Evolutionary conservation across 2,113 vertebrate species (phyloP).

Genomic region (Mesitornis unicolor): DNA sequence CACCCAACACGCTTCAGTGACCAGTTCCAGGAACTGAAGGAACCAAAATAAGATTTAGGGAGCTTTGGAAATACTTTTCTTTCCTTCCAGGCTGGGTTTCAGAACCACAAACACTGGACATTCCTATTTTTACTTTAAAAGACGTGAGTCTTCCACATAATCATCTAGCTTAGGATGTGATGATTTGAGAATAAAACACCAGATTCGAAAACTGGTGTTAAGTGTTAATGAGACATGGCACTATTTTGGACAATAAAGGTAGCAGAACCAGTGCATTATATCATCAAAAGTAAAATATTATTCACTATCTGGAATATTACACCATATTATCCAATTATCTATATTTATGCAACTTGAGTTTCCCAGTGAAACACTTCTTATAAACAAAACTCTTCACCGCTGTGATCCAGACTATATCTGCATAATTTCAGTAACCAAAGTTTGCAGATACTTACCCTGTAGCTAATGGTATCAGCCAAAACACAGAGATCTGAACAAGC

Average conservation of each 20-base stretch:
- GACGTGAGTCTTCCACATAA: rapidly evolving
- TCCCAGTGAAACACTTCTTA: neutral
- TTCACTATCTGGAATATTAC: neutral
- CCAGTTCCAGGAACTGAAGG: neutral
- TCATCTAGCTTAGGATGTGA: neutral
- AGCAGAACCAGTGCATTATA: neutral
- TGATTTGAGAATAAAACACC: neutral
- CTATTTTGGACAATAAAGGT: neutral
- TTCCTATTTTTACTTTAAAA: neutral
- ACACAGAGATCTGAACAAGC: neutral
- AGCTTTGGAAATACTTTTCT: neutral
- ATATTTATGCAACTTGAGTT: neutral
- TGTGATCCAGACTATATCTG: neutral
- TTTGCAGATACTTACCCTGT: neutral
- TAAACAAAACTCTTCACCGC: neutral
- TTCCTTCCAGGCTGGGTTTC: neutral
- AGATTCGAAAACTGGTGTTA: neutral
- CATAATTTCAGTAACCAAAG: neutral
- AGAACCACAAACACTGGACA: neutral
- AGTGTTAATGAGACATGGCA: neutral
- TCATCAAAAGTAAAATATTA: neutral
- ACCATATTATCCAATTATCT: neutral
- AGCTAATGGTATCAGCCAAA: neutral
- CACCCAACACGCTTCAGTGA: neutral
- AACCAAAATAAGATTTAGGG: neutral